Base-by-base conservation (phyloP, 2,113 vertebrate genomes). In the Numenius arquata region DNA sequence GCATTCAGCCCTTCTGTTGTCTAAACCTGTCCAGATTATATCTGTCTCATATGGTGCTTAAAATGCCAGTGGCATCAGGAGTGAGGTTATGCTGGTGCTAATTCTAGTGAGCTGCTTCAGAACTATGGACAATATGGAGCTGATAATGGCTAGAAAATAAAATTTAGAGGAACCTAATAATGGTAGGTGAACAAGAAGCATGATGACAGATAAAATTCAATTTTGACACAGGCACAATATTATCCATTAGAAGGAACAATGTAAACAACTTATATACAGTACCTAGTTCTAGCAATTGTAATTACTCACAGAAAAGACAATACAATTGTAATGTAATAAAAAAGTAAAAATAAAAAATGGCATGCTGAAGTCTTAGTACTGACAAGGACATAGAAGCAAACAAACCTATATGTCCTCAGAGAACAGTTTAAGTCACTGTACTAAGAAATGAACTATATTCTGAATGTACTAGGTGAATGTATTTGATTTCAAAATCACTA, bases 1-100 rank as follows among this genome's bases (percentile, higher is more conserved):
- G 75, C 80, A 89, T 84, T 81, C 90, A 89, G 63, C 32, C 86
- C 55, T 93, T 92, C 83, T 89, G 72, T 59, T 84, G 47, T 50
- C 59, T 88, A 86, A 95, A 77, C n/a, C 76, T 86, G 83, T 23
- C 41, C 83, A 90, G 50, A 67, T 55, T 67, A 21, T 34, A 23
- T 66, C 53, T 88, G 38, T 80, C 55, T 89, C 63, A 77, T 12
- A 29, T n/a, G 15, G 47, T 74, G 50, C 15, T 88, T 47, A 66
- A 65, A 86, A 79, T 50, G 59, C 41, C 65, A 81, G n/a, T 55
- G 55, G 72, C 50, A 83, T 32, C 10, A 80, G 45, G 19, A 88
- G 26, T 36, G 58, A 93, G 5, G 3, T 58, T 76, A 61, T 14
- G 25, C 22, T 73, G 45, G 5, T 84, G 66, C 12, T 89, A 75